Percentiles rank a stretch among this genome's conserved stretches.
phyloP scores from a whole-genome alignment of 2,888 invertebrate genomes.

The Clivina fossor region DNA sequence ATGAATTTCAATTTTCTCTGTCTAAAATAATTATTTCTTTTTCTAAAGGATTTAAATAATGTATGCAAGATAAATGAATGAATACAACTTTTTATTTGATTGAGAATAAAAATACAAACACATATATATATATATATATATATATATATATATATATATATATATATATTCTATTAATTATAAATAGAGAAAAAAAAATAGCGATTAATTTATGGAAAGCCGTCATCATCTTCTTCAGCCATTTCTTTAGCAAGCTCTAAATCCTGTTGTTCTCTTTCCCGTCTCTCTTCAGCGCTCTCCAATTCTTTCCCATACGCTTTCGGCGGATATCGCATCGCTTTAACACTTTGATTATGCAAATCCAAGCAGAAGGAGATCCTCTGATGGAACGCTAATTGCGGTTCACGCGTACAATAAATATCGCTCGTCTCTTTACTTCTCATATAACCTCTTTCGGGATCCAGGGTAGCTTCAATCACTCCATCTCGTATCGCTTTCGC shows the following conservation, averaged over 20 bases:
- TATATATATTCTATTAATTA: no score
- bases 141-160: conserved; percentile 1
- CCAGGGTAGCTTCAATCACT: conserved; percentile 96
- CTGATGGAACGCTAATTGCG: conserved; percentile 94
- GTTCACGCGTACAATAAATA: conserved; percentile 95
- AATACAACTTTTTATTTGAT: no score
- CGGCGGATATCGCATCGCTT: conserved; percentile 98
- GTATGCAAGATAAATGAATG: no score
- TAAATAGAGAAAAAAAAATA: conserved; percentile 15
- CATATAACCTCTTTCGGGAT: conserved; percentile 95
- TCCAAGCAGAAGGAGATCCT: conserved; percentile 97
- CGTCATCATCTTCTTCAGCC: conserved; percentile 98
- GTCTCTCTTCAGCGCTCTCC: conserved; percentile 94
- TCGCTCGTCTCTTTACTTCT: conserved; percentile 97
- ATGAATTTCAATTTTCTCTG: no score
- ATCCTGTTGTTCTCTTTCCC: conserved; percentile 97
- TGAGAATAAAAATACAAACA: conserved; percentile 22
- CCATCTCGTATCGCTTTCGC: conserved; percentile 98
- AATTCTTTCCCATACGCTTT: conserved; percentile 98
- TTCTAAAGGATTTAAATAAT: no score
- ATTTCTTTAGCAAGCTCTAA: conserved; percentile 99
- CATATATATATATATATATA: neutral
- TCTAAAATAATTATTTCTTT: no score
- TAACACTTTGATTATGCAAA: conserved; percentile 98
- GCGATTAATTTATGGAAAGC: conserved; percentile 59